Percentiles rank a stretch among this genome's conserved stretches.
Evolutionary conservation across 2,888 invertebrate genomes (phyloP).

Genomic region (Mesopsocus fuscifrons): DNA sequence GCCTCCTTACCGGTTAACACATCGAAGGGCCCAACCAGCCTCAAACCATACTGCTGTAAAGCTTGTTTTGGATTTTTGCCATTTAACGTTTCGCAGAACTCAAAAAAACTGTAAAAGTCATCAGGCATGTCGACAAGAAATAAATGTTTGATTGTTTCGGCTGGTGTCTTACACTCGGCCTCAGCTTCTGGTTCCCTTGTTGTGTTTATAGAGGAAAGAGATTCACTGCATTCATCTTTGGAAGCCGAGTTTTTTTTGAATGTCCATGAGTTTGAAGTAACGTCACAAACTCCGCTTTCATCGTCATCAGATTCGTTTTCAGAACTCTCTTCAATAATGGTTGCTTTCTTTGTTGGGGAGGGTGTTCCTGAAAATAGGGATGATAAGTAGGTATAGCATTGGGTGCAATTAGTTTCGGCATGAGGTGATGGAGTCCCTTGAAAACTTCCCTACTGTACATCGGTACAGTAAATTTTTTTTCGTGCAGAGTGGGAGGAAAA

Average conservation of each 20-base stretch:
- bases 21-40: slow-evolving; percentile 77
- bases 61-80: slow-evolving; percentile 30
- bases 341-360: too few relatives aligned
- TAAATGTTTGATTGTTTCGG: slow-evolving; percentile 42
- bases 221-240: too few relatives aligned
- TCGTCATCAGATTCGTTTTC: neutral
- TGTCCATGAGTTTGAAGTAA: neutral
- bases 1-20: slow-evolving; percentile 49
- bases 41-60: slow-evolving; percentile 43
- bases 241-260: neutral
- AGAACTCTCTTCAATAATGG: too few relatives aligned
- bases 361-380: too few relatives aligned
- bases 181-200: slow-evolving; percentile 19
- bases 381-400: too few relatives aligned
- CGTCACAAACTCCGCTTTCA: neutral
- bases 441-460: too few relatives aligned
- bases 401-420: too few relatives aligned
- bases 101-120: slow-evolving; percentile 77
- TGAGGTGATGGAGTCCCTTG: too few relatives aligned
- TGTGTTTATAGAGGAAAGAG: too few relatives aligned
- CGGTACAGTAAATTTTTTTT: too few relatives aligned
- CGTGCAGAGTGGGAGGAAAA: too few relatives aligned
- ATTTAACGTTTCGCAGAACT: slow-evolving; percentile 36
- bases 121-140: slow-evolving; percentile 73
- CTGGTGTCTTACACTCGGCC: slow-evolving; percentile 17